Conservation (phyloP, 2,888 invertebrate species). For the Ormia ochracea region DNA sequence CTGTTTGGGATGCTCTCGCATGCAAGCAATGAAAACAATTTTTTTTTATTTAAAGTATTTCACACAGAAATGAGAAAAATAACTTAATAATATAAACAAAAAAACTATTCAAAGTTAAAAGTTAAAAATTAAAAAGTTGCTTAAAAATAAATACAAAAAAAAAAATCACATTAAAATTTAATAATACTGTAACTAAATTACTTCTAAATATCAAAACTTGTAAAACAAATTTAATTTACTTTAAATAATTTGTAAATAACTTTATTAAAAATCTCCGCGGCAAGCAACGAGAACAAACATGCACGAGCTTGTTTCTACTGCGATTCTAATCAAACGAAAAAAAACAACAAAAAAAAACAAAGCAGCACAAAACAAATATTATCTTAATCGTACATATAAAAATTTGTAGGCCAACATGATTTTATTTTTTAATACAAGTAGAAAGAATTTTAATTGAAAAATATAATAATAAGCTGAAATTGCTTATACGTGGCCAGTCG, state of each 20-base stretch:
- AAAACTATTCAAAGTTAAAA: too few species aligned
- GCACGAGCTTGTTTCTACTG: neutral
- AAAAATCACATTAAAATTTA: too few species aligned
- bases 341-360: slow-evolving; percentile 23
- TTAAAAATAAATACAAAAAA: too few species aligned
- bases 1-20: too few species aligned
- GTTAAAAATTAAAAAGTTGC: too few species aligned
- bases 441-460: slow-evolving; percentile 61
- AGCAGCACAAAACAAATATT: slow-evolving; percentile 21
- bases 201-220: too few species aligned
- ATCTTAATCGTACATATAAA: neutral
- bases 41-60: too few species aligned
- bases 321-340: slow-evolving; percentile 31
- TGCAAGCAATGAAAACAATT: too few species aligned
- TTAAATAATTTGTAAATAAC: slow-evolving; percentile 45
- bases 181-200: too few species aligned
- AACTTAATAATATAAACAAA: too few species aligned
- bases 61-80: too few species aligned
- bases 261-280: slow-evolving; percentile 52
- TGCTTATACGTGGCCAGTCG: slow-evolving; percentile 59
- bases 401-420: slow-evolving; percentile 56
- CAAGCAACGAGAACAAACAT: neutral
- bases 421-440: neutral
- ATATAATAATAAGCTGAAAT: slow-evolving; percentile 58
- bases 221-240: too few species aligned